Percentiles rank a stretch among this genome's conserved stretches.
These are phyloP conservation scores for Corbicula japonica DNA, from an alignment of 2,888 invertebrate genomes.

Conservation along the genomic window DNA sequence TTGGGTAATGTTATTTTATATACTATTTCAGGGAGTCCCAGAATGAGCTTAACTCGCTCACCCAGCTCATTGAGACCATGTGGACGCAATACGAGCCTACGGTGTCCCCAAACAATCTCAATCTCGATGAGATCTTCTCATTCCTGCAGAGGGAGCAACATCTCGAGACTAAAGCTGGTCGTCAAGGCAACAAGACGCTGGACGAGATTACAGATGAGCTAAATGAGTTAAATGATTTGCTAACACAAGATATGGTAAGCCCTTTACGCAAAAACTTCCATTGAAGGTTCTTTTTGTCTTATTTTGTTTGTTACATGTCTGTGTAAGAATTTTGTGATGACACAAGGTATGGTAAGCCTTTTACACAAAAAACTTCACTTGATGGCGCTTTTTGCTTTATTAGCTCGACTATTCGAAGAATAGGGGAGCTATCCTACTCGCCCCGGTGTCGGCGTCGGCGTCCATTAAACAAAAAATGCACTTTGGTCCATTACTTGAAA, in stretches of 20 bases:
- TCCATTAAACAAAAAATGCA: too few relatives aligned
- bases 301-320: too few relatives aligned
- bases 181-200: constrained; percentile 71
- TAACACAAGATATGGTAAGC: constrained; percentile 72
- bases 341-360: neutral
- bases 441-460: too few relatives aligned
- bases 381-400: too few relatives aligned
- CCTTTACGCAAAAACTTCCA: too few relatives aligned
- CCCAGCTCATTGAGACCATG: constrained; percentile 81
- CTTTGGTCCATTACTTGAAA: too few relatives aligned
- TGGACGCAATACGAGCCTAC: constrained; percentile 81
- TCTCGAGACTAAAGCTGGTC: constrained; percentile 51
- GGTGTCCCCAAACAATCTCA: constrained; percentile 79
- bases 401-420: too few relatives aligned
- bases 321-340: neutral
- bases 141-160: constrained; percentile 78
- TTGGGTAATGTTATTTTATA: too few relatives aligned
- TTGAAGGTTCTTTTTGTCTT: neutral
- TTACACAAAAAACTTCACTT: too few relatives aligned
- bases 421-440: too few relatives aligned
- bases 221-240: constrained; percentile 77
- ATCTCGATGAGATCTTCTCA: constrained; percentile 82
- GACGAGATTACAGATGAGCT: constrained; percentile 81
- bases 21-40: constrained; percentile 78
- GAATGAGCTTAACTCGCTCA: constrained; percentile 80